Percentiles rank a stretch among this genome's conserved stretches.
phyloP scores from a whole-genome alignment of 2,888 invertebrate genomes.

The Patella ulyssiponensis region DNA sequence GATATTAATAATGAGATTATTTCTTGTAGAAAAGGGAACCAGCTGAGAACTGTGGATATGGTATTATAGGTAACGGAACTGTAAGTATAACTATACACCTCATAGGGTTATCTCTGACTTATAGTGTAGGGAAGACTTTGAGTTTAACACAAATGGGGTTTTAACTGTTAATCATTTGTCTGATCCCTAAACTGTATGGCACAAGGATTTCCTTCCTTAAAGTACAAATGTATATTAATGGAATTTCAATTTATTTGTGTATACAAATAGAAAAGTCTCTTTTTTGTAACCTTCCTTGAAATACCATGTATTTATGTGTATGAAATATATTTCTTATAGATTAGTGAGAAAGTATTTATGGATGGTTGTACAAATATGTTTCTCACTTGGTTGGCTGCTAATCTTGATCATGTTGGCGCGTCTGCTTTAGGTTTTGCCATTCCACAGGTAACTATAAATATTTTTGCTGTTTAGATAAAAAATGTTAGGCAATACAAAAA shows the following conservation, averaged over 20 bases:
- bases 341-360: constrained; percentile 47
- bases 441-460: constrained; percentile 55
- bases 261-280: too few relatives aligned
- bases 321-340: constrained; percentile 26
- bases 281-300: too few relatives aligned
- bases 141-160: too few relatives aligned
- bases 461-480: background rate
- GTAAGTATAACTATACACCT: constrained; percentile 39
- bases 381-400: constrained; percentile 54
- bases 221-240: too few relatives aligned
- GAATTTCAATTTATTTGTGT: too few relatives aligned
- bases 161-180: too few relatives aligned
- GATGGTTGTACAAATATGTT: constrained; percentile 60
- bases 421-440: constrained; percentile 64
- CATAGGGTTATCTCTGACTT: too few relatives aligned
- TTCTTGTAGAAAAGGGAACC: constrained; percentile 36
- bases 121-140: too few relatives aligned
- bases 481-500: background rate
- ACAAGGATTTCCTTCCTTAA: too few relatives aligned
- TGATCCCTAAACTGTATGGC: too few relatives aligned
- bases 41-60: constrained; percentile 49
- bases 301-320: background rate
- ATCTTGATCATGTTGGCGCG: constrained; percentile 64
- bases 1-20: background rate
- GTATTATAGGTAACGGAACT: constrained; percentile 43